Conservation (phyloP, 2,113 vertebrate species). For the Callorhinus ursinus region DNA sequence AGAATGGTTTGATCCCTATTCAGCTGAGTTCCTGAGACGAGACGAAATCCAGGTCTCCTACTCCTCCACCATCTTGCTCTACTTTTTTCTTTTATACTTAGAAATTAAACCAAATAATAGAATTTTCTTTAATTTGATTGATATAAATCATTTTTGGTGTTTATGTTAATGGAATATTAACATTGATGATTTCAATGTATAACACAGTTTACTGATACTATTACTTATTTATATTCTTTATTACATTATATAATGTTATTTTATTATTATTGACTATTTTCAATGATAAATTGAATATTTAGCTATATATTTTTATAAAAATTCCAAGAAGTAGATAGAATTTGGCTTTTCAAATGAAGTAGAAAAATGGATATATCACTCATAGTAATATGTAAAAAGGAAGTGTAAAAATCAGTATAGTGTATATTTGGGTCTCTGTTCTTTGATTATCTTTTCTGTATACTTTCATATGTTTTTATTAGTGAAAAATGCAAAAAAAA, state of each 20-base stretch:
- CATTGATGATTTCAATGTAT: background rate
- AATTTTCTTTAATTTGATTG: background rate
- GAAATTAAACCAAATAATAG: background rate
- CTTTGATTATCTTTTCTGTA: background rate
- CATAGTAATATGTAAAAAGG: background rate
- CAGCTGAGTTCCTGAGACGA: too few relatives aligned
- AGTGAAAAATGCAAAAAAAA: background rate
- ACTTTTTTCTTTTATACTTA: background rate
- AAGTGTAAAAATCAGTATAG: background rate
- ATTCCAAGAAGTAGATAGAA: rapidly evolving
- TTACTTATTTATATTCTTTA: background rate
- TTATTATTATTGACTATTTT: background rate
- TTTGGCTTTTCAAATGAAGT: background rate
- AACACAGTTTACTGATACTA: background rate
- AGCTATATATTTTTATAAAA: background rate
- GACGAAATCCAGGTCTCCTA: too few relatives aligned
- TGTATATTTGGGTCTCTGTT: background rate
- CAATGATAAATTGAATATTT: background rate
- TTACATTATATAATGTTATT: background rate
- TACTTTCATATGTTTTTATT: background rate
- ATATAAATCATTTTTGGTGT: background rate
- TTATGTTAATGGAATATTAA: background rate
- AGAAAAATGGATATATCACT: background rate
- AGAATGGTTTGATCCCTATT: too few relatives aligned
- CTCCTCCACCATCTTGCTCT: too few relatives aligned